Base-by-base conservation (phyloP, 2,113 vertebrate species). In the Amazona vittata region DNA sequence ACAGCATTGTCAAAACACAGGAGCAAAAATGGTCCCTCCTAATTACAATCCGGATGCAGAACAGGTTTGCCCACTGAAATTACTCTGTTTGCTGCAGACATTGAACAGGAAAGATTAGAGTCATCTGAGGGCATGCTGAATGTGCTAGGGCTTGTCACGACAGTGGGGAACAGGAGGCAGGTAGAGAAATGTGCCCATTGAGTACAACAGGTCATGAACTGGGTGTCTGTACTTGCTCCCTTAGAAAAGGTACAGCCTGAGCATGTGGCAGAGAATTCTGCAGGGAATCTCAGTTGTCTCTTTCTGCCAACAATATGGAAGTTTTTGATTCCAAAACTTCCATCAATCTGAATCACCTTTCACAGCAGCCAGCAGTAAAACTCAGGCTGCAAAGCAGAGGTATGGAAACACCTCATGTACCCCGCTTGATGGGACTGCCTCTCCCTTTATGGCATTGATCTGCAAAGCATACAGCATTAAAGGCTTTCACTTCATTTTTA, bases 111-210 rank as follows among this genome's bases (percentile, higher is more conserved):
- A 83, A 67, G 41, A 70, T 53, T 26, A 5, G 47, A 62, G 50
- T 11, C 41, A 59, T 17, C 50, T 4, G 2, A 26, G 16, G 28
- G 74, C 41, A 63, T 39, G 5, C 19, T 46, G 80, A 86, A 59
- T 0, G 0, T 0, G 41, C 39, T 41, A 33, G 33, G 69, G 35
- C 47, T 79, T 62, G n/a, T 35, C n/a, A 11, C 6, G 25, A 7
- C 24, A 39, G 26, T 5, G 25, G 17, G 70, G 20, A 62, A 52
- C 33, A 62, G 18, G 15, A 83, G 31, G 31, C 44, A 78, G 53
- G 18, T 46, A 28, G 12, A 49, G 52, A 90, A 77, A 37, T 5
- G 50, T 6, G 6, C 39, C 57, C 62, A 31, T 15, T 5, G 4
- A 47, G 21, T 26, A 24, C 47, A 91, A 52, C 3, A 35, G 49